Base-by-base conservation (phyloP, 2,113 vertebrate genomes). In the Passer domesticus region DNA sequence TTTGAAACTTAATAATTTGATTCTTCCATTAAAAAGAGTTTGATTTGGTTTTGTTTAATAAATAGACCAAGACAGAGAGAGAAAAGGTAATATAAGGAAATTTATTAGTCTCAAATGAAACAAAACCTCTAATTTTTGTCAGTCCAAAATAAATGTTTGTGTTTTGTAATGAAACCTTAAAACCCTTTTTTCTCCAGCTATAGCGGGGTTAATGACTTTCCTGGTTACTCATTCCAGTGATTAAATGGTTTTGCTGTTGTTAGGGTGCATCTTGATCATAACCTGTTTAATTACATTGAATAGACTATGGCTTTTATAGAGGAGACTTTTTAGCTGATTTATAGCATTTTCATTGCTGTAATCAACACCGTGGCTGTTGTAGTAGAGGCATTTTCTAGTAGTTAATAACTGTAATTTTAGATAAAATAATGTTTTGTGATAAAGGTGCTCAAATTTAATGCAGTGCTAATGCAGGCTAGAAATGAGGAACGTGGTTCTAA, bases 361-460 rank as follows among this genome's bases (percentile, higher is more conserved):
- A 81, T 87, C 68, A 88, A 52, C 66, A 89, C 46, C 66, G 22
- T 75, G 21, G 16, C 41, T 83, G 7, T 73, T 86, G 58, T 76
- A 83, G 24, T 22, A 59, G 30, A 68, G 27, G 33, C 52, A 75
- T 35, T 90, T 94, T 94, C 75, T 79, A 39, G 41, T 85, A 79
- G 82, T n/a, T 90, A 92, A 82, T 92, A 64, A 67, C 39, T 75
- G 30, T 82, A 87, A 79, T 93, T 80, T 92, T 79, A 85, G 47
- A 55, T 62, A 88, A 93, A 68, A 79, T 67, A 46, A 68, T 41
- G 13, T 52, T 16, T 58, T 77, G 28, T 87, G 50, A 77, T 77
- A 76, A 92, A 91, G 47, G 52, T 23, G 11, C 53, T 91, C 59
- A 83, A 74, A 91, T 60, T 35, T 69, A 83, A 39, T 77, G 39